Evolutionary conservation across 2,113 vertebrate species (phyloP).

Genomic region (Hippocampus abdominalis): DNA sequence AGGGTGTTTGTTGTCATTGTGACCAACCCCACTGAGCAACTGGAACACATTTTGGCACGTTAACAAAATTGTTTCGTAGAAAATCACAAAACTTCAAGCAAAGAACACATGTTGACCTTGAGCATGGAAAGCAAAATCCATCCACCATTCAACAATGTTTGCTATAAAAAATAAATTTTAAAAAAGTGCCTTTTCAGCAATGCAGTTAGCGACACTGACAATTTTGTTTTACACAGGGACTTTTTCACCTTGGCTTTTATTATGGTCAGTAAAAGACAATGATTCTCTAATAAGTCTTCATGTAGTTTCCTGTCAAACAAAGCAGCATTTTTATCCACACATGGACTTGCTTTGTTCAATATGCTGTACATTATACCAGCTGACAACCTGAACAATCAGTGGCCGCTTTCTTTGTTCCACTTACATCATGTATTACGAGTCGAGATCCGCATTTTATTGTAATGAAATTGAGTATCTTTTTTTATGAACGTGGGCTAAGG

Average conservation of each 20-base stretch:
- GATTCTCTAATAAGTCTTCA: constrained; percentile 1
- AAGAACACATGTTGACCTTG: constrained; percentile 13
- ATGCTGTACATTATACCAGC: not conserved
- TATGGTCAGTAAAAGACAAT: not conserved
- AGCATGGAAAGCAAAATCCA: constrained; percentile 7
- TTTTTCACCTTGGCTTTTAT: constrained; percentile 18
- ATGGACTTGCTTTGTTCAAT: not conserved
- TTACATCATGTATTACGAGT: not conserved
- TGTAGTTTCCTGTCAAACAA: not conserved
- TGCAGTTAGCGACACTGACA: not conserved
- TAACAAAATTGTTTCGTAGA: not conserved
- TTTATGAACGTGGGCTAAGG: no score
- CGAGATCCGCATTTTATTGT: no score
- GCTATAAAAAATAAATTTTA: not conserved
- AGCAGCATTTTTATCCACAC: not conserved
- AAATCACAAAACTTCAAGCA: not conserved
- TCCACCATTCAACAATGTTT: not conserved
- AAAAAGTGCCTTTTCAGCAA: constrained; percentile 12
- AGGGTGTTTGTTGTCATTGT: constrained; percentile 54
- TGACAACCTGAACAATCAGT: not conserved
- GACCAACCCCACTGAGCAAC: constrained; percentile 14
- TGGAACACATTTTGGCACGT: not conserved
- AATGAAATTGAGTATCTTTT: no score
- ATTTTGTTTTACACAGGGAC: not conserved
- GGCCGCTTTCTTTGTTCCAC: not conserved